Evolutionary conservation across 2,797 vertebrate genomes (phyloP).

Genomic region (Phataginus tetradactyla): DNA sequence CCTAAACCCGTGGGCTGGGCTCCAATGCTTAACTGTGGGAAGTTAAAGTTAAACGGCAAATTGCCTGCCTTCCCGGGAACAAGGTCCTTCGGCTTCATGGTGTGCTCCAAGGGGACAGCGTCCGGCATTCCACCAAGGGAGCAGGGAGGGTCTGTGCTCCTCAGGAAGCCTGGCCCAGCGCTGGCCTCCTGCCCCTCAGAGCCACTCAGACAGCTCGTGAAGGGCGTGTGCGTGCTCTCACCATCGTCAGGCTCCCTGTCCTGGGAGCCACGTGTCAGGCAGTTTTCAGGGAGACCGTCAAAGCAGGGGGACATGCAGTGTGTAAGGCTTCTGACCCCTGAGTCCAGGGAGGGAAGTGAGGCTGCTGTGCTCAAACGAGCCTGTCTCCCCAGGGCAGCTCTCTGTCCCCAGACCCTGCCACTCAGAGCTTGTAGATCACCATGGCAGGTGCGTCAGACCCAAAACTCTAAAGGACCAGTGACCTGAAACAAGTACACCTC

Average conservation of each 20-base stretch:
- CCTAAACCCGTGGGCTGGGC: neutral
- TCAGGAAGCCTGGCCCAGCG: neutral
- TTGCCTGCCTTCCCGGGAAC: neutral
- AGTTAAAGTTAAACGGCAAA: neutral
- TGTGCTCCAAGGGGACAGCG: neutral
- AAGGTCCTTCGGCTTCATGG: neutral
- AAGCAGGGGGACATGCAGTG: neutral
- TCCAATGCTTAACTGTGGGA: neutral
- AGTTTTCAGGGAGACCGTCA: neutral
- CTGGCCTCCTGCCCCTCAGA: neutral
- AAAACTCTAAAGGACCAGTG: too few relatives aligned
- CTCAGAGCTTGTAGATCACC: rapidly evolving
- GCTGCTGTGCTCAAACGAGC: too few relatives aligned
- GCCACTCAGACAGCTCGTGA: too few relatives aligned
- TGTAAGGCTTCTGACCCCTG: too few relatives aligned
- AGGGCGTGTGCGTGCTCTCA: neutral
- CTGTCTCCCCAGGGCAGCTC: neutral
- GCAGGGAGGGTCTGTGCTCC: neutral
- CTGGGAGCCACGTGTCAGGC: neutral
- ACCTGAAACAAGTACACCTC: neutral
- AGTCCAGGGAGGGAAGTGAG: too few relatives aligned
- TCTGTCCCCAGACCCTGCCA: rapidly evolving
- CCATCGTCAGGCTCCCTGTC: neutral
- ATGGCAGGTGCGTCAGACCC: too few relatives aligned
- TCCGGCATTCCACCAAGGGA: neutral